Percentiles rank a stretch among this genome's conserved stretches.
Conservation (phyloP, 2,113 vertebrate genomes). For the Perccottus glenii region DNA sequence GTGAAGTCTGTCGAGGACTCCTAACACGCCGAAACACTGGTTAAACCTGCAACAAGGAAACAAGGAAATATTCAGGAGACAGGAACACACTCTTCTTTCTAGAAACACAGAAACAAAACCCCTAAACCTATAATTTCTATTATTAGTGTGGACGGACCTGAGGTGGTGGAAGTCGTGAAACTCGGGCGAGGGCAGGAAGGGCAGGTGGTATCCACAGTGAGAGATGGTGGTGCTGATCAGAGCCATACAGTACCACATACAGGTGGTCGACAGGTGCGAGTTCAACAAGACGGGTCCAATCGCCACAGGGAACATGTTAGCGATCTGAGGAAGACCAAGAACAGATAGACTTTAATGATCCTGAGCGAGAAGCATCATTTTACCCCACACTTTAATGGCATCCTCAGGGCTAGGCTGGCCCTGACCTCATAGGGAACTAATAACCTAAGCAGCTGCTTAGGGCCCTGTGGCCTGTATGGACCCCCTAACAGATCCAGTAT, state of each 20-base stretch:
- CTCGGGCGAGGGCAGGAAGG: slow-evolving; percentile 91
- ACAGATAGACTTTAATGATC: not conserved
- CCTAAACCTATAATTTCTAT: too few species aligned
- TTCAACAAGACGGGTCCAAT: slow-evolving; percentile 84
- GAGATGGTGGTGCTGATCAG: slow-evolving; percentile 85
- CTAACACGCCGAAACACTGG: slow-evolving; percentile 91
- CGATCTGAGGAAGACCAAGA: slow-evolving; percentile 71
- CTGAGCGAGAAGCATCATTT: not conserved
- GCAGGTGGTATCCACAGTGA: slow-evolving; percentile 95
- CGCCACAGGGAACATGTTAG: slow-evolving; percentile 86
- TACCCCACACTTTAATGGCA: too few species aligned
- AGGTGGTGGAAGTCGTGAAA: slow-evolving; percentile 97
- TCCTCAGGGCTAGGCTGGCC: too few species aligned
- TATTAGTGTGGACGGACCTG: slow-evolving; percentile 77
- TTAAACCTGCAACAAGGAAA: slow-evolving; percentile 83
- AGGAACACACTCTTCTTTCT: too few species aligned
- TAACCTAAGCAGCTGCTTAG: too few species aligned
- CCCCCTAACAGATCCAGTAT: too few species aligned
- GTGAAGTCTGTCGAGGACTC: slow-evolving; percentile 89
- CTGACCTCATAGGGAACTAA: too few species aligned
- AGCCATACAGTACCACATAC: slow-evolving; percentile 85
- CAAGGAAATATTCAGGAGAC: too few species aligned
- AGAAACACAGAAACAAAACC: too few species aligned
- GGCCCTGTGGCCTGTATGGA: too few species aligned
- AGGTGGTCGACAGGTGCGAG: slow-evolving; percentile 84